A percentile compares a stretch with the other conserved stretches of the same genome.
Evolutionary conservation across 64 coral and sea anemone genomes (phyloP).

Genomic region (Anthopleura sola): DNA sequence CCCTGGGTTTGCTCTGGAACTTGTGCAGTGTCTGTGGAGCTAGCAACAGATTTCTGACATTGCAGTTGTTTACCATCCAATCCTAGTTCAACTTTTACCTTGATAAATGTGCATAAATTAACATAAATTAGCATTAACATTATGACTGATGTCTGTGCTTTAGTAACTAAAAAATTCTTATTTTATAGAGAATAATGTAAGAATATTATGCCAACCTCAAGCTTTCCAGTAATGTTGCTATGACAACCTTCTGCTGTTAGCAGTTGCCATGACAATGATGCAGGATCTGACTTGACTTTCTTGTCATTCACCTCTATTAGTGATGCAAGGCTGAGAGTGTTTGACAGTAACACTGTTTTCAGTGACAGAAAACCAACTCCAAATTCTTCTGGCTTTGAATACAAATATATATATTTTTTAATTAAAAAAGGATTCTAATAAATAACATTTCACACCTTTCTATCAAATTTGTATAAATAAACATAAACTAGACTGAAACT

Average conservation of each 20-base stretch:
- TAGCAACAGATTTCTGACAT: neutral
- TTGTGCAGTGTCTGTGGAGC: neutral
- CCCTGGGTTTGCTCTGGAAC: neutral
- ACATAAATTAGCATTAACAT: neutral
- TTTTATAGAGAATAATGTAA: neutral
- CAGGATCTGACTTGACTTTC: neutral
- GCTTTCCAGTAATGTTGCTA: neutral
- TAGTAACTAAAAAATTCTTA: neutral
- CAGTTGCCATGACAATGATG: neutral
- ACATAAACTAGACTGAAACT: neutral
- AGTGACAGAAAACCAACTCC: conserved; percentile 64
- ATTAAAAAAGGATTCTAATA: neutral
- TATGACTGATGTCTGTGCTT: no score
- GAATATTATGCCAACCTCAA: neutral
- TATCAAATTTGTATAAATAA: neutral
- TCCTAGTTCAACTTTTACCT: conserved; percentile 60
- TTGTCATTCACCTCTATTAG: conserved; percentile 39
- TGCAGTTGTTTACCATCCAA: conserved; percentile 56
- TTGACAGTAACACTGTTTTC: conserved; percentile 59
- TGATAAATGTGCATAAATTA: neutral
- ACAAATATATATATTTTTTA: neutral
- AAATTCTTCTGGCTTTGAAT: conserved; percentile 56
- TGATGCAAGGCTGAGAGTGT: conserved; percentile 40
- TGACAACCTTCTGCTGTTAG: neutral
- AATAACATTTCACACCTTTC: neutral